Base-by-base conservation (phyloP, 2,888 invertebrate species). In the Furcula furcula region DNA sequence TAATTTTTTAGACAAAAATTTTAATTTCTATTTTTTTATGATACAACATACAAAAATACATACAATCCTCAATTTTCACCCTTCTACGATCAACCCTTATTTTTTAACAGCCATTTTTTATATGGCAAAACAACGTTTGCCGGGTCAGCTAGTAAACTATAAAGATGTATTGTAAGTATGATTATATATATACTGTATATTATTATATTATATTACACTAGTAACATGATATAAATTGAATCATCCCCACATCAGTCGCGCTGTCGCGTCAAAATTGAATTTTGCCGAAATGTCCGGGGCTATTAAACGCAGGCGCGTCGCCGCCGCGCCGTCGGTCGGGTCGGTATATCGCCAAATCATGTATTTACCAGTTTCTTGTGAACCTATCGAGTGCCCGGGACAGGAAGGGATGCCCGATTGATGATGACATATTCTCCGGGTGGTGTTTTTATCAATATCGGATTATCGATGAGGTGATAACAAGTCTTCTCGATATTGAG, bases 311-410 rank as follows among this genome's bases (percentile, higher is more conserved):
- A 62, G 57, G 55, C 66, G 60, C 43, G 61, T 45, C 61, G 62
- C 58, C 53, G 57, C 65, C 63, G 50, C 46, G 60, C 68, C 74
- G n/a, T n/a, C n/a, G n/a, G n/a, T n/a, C n/a, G n/a, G n/a, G n/a
- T n/a, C n/a, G n/a, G n/a, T 70, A 77, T 76, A 76, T 72, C 52
- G 61, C 46, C 56, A 65, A 71, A 70, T 72, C 65, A 74, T 71
- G 70, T 69, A 70, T 73, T 68, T 65, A 56, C 57, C 57, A 40
- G 50, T 38, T 57, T 53, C 47, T 52, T 30, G 34, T 34, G 18
- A 37, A 38, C 32, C 45, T 45, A 29, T 13, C 30, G 26, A 34
- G 22, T 15, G 25, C n/a, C 28, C 13, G n/a, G 30, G 20, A 25
- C 14, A 25, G 16, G 15, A 22, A 14, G 22, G 28, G 32, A 31